A percentile compares a stretch with the other conserved stretches of the same genome.
phyloP scores from a whole-genome alignment of 2,888 invertebrate genomes.

The Eupithecia subumbrata region DNA sequence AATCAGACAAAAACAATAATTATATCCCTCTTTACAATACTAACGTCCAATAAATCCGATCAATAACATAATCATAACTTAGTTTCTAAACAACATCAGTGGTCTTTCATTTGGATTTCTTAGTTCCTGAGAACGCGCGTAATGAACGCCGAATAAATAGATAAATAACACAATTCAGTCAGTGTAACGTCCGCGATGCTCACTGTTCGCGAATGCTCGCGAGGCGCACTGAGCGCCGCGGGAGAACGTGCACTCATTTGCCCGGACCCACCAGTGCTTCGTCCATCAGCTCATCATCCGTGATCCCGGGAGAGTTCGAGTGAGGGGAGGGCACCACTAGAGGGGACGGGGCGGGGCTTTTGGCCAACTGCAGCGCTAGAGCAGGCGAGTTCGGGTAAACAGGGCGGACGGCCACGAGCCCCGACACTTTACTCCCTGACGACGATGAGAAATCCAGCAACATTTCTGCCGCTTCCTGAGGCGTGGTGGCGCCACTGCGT shows the following conservation, averaged over 20 bases:
- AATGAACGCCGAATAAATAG: slow-evolving; percentile 37
- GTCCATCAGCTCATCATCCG: slow-evolving; percentile 96
- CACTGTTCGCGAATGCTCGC: slow-evolving; percentile 41
- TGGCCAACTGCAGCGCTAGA: slow-evolving; percentile 89
- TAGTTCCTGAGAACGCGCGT: slow-evolving; percentile 27
- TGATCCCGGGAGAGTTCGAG: slow-evolving; percentile 90
- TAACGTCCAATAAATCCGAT: slow-evolving; percentile 48
- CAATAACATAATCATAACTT: slow-evolving; percentile 35
- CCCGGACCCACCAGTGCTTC: slow-evolving; percentile 92
- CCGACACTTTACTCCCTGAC: slow-evolving; percentile 83
- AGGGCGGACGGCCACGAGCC: slow-evolving; percentile 82
- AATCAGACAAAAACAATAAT: slow-evolving; percentile 40
- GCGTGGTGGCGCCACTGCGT: slow-evolving; percentile 75
- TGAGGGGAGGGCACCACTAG: slow-evolving; percentile 87
- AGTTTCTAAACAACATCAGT: slow-evolving; percentile 28
- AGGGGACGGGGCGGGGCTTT: slow-evolving; percentile 89
- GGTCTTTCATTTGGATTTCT: slow-evolving; percentile 19
- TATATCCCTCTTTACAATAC: slow-evolving; percentile 50
- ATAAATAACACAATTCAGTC: slow-evolving; percentile 35
- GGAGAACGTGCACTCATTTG: slow-evolving; percentile 79
- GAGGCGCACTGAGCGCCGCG: slow-evolving; percentile 41
- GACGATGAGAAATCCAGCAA: slow-evolving; percentile 86
- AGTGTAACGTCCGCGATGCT: slow-evolving; percentile 29
- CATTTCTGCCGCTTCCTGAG: slow-evolving; percentile 86
- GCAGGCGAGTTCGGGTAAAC: slow-evolving; percentile 85